These are phyloP conservation scores for Andricus grossulariae DNA, from an alignment of 1,140 invertebrate species.

Conservation along the genomic window DNA sequence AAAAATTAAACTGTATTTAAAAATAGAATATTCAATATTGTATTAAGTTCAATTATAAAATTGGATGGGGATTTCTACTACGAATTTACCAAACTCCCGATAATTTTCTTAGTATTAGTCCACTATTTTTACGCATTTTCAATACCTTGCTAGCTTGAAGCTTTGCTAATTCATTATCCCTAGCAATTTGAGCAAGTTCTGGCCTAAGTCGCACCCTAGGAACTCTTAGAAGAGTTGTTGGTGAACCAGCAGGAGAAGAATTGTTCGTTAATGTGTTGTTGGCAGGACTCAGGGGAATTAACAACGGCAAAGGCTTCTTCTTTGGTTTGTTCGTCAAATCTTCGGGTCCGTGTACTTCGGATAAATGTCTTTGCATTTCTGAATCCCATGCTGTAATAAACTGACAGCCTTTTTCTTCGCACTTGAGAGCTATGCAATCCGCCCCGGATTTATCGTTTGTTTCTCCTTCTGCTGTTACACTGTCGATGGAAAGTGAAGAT, in stretches of 20 bases:
- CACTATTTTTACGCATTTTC: too few relatives aligned
- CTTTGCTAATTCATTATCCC: constrained; percentile 77
- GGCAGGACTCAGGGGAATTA: constrained; percentile 64
- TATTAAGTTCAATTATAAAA: too few relatives aligned
- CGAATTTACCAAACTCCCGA: constrained; percentile 61
- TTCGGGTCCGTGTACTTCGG: constrained; percentile 64
- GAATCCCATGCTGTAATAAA: constrained; percentile 77
- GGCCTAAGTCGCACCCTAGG: constrained; percentile 68
- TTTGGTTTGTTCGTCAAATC: constrained; percentile 58
- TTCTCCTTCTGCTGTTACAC: constrained; percentile 16
- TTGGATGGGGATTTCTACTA: too few relatives aligned
- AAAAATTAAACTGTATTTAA: too few relatives aligned
- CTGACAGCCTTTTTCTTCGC: constrained; percentile 73
- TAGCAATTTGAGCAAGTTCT: constrained; percentile 75
- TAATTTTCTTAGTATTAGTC: background rate
- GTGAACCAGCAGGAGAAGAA: constrained; percentile 39
- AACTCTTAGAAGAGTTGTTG: constrained; percentile 64
- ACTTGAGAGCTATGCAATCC: constrained; percentile 70
- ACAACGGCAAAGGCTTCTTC: constrained; percentile 67
- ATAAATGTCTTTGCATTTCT: constrained; percentile 73
- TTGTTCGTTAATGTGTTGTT: constrained; percentile 40
- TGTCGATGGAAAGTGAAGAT: background rate
- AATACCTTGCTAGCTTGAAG: constrained; percentile 53
- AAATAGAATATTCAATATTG: too few relatives aligned
- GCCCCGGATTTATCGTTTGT: constrained; percentile 55